Evolutionary conservation across 2,888 invertebrate genomes (phyloP).

Genomic region (Leptopterna dolabrata): DNA sequence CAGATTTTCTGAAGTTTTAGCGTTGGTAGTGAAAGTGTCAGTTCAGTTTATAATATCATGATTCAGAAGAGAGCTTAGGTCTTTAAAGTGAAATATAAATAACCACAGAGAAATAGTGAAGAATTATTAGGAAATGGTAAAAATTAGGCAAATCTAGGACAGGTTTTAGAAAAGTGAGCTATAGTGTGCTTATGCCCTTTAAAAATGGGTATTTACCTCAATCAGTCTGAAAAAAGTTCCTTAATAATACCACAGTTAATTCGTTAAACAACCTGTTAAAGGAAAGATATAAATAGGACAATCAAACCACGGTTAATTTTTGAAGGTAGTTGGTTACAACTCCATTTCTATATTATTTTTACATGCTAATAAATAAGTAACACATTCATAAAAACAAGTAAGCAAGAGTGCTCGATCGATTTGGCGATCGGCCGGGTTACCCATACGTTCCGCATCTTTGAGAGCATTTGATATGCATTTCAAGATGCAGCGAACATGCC

Average conservation of each 20-base stretch:
- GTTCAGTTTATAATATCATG: background rate
- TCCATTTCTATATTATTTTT: background rate
- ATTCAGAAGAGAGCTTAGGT: background rate
- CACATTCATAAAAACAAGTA: background rate
- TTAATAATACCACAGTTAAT: background rate
- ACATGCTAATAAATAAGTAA: constrained; percentile 15
- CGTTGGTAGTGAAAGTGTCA: no score
- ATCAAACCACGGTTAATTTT: background rate
- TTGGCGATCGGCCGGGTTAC: constrained; percentile 6
- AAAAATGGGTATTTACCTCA: no score
- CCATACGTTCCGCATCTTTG: constrained; percentile 36
- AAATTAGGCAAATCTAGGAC: no score
- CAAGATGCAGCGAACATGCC: constrained; percentile 53
- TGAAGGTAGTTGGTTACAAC: background rate
- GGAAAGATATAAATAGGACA: background rate
- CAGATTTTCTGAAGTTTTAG: no score
- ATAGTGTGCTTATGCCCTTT: background rate
- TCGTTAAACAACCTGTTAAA: background rate
- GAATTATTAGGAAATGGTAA: background rate
- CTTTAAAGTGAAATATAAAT: background rate
- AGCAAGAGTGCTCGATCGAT: background rate
- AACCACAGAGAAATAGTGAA: background rate
- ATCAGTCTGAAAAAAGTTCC: background rate
- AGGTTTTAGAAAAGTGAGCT: background rate
- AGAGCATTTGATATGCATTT: constrained; percentile 56